These are phyloP conservation scores for Erythrocercus mccallii DNA, from an alignment of 2,113 vertebrate species.

Conservation along the genomic window DNA sequence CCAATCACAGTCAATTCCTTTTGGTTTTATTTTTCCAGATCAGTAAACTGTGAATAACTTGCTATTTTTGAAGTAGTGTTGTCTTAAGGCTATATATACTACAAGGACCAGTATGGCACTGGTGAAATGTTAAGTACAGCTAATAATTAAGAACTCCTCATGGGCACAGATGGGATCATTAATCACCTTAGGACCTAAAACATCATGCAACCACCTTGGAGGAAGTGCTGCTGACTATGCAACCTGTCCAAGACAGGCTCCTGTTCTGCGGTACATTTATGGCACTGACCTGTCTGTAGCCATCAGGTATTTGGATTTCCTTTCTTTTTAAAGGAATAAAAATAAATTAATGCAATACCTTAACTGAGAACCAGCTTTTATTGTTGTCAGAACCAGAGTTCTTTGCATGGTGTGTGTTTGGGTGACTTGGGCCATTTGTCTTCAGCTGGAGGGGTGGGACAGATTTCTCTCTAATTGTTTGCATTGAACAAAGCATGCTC, in stretches of 20 bases:
- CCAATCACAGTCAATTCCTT: not conserved
- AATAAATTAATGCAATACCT: constrained; percentile 47
- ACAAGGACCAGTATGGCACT: not conserved
- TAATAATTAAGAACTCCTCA: not conserved
- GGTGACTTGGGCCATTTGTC: not conserved
- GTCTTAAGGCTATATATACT: not conserved
- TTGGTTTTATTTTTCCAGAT: not conserved
- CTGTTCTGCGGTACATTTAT: constrained; percentile 26
- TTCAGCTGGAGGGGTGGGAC: not conserved
- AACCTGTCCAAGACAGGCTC: constrained; percentile 54
- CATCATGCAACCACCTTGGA: not conserved
- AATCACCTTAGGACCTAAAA: not conserved
- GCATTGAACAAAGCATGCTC: not conserved
- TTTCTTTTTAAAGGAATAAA: constrained; percentile 65
- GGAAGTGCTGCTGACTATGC: constrained; percentile 62
- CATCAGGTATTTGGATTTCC: constrained; percentile 48
- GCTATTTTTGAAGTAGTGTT: not conserved
- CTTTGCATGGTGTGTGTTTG: not conserved
- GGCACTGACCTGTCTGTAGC: constrained; percentile 55
- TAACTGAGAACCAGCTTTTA: not conserved
- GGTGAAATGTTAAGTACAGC: not conserved
- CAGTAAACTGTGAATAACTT: constrained; percentile 26
- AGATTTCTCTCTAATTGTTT: not conserved
- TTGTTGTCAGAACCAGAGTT: not conserved
- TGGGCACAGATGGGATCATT: not conserved